phyloP scores from a whole-genome alignment of 2,888 invertebrate species.

The Drosophila mulleri region DNA sequence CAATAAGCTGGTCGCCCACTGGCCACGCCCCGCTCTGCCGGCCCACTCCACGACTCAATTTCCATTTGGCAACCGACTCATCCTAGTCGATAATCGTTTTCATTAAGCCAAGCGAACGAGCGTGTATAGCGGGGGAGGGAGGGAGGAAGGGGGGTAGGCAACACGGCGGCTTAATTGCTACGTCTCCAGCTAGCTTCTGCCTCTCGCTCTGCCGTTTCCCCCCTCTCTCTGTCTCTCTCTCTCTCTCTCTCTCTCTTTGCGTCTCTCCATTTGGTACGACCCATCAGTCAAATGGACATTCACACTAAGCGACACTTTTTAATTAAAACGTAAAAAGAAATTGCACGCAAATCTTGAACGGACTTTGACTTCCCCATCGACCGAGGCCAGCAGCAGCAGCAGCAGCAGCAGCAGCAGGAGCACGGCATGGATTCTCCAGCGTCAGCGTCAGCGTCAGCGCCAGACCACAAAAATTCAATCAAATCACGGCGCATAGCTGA shows the following conservation, averaged over 20 bases:
- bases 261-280: slow-evolving; percentile 15
- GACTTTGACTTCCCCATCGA: slow-evolving; percentile 17
- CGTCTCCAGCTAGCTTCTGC: slow-evolving; percentile 9
- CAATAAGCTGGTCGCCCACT: slow-evolving; percentile 69
- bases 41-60: slow-evolving; percentile 5
- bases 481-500: slow-evolving; percentile 67
- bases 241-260: neutral
- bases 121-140: slow-evolving; percentile 17
- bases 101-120: slow-evolving; percentile 66
- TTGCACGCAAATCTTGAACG: slow-evolving; percentile 54
- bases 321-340: slow-evolving; percentile 74
- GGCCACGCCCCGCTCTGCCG: slow-evolving; percentile 32
- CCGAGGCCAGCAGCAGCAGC: neutral
- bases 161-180: slow-evolving; percentile 70
- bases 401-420: neutral
- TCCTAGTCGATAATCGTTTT: slow-evolving; percentile 74
- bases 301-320: slow-evolving; percentile 78
- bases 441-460: slow-evolving; percentile 24
- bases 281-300: slow-evolving; percentile 76
- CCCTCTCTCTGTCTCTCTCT: neutral
- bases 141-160: no score
- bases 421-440: slow-evolving; percentile 20
- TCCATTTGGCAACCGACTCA: slow-evolving; percentile 36
- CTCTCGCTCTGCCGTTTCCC: no score
- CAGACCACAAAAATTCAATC: slow-evolving; percentile 79